Conservation (phyloP, 2,888 invertebrate genomes). For the Agonopterix arenella region DNA sequence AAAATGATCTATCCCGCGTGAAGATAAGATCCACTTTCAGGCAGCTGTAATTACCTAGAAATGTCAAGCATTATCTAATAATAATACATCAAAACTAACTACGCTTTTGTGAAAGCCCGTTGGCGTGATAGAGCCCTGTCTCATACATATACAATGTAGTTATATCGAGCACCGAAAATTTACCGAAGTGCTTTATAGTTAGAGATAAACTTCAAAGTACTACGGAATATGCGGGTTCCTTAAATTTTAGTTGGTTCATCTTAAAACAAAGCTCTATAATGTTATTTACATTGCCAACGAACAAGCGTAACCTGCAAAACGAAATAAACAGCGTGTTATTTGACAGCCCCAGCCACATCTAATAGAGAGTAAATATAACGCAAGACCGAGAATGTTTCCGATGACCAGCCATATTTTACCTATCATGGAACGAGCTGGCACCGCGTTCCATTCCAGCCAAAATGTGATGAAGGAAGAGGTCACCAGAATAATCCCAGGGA, state of each 20-base stretch:
- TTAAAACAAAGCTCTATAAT: not conserved
- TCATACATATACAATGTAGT: not conserved
- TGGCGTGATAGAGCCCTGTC: constrained; percentile 17
- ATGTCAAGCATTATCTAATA: constrained; percentile 65
- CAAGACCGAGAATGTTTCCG: constrained; percentile 55
- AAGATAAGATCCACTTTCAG: constrained; percentile 95
- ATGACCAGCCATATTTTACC: constrained; percentile 74
- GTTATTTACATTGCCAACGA: constrained; percentile 42
- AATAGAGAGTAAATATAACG: constrained; percentile 46
- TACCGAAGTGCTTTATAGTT: too few relatives aligned
- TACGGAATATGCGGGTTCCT: not conserved
- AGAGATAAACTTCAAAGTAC: not conserved
- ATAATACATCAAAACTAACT: constrained; percentile 35
- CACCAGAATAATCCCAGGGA: constrained; percentile 92
- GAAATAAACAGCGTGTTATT: constrained; percentile 54
- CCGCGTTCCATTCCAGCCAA: constrained; percentile 95
- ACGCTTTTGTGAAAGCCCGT: constrained; percentile 27
- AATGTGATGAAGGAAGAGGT: constrained; percentile 92
- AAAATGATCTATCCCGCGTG: constrained; percentile 96
- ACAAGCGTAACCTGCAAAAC: constrained; percentile 54
- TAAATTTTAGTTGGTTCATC: not conserved
- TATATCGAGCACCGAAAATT: too few relatives aligned
- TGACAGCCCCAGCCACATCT: constrained; percentile 64
- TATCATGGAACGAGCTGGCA: constrained; percentile 93
- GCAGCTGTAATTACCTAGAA: constrained; percentile 96